Conservation (phyloP, 2,113 vertebrate genomes). For the Anser brachyrhynchus region DNA sequence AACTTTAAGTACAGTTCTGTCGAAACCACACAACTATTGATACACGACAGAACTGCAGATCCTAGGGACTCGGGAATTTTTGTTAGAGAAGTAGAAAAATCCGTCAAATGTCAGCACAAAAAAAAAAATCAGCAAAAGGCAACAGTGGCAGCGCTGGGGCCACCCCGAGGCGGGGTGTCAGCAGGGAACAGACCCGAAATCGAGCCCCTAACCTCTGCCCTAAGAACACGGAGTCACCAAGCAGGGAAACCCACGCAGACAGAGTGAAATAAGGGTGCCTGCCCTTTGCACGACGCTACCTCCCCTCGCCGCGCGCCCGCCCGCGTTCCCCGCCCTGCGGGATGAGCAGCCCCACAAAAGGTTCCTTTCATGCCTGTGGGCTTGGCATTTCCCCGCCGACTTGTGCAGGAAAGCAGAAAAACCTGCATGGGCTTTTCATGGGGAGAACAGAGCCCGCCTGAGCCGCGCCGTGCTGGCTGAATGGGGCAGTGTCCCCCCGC, state of each 20-base stretch:
- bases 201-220: too few relatives aligned
- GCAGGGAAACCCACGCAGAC: accelerated
- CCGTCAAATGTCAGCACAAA: not conserved
- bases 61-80: not conserved
- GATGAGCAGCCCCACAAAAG: not conserved
- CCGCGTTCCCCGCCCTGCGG: too few relatives aligned
- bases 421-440: not conserved
- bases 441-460: not conserved
- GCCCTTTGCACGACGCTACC: accelerated
- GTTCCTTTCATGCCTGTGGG: not conserved
- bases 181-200: too few relatives aligned
- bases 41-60: accelerated
- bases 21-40: not conserved
- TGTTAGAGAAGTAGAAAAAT: not conserved
- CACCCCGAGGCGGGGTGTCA: too few relatives aligned
- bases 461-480: not conserved
- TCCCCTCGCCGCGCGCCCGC: not conserved
- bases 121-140: too few relatives aligned
- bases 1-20: not conserved
- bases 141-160: too few relatives aligned
- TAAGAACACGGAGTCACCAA: not conserved
- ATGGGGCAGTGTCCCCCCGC: not conserved
- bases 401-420: not conserved
- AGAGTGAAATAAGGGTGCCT: not conserved
- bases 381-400: not conserved